Evolutionary conservation across 2,113 vertebrate species (phyloP).

Genomic region (Oreochromis tanganicae): DNA sequence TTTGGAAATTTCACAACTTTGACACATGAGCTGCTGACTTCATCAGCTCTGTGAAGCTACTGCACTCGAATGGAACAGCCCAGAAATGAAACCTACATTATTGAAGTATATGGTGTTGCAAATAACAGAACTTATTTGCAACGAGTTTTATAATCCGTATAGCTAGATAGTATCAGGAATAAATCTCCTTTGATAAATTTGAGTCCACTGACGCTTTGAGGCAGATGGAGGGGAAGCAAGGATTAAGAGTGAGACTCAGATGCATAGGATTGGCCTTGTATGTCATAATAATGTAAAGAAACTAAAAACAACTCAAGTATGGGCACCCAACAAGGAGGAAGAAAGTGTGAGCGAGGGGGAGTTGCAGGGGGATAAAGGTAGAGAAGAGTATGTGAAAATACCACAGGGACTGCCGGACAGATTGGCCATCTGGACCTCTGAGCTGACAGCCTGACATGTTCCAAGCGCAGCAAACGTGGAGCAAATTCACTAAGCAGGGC

Average conservation of each 20-base stretch:
- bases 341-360: neutral
- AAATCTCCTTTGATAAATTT: neutral
- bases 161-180: neutral
- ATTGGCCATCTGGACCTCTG: slow-evolving; percentile 64
- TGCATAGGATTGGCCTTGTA: neutral
- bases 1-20: neutral
- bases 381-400: neutral
- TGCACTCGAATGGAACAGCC: neutral
- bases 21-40: neutral
- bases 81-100: neutral
- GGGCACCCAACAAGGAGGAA: neutral
- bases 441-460: slow-evolving; percentile 59
- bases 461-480: slow-evolving; percentile 13
- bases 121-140: neutral
- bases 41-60: neutral
- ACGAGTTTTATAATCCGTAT: neutral
- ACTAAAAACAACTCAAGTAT: neutral
- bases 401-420: slow-evolving; percentile 2
- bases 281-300: neutral
- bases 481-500: slow-evolving; percentile 18
- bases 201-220: neutral
- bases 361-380: neutral
- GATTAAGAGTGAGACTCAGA: neutral
- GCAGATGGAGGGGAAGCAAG: neutral
- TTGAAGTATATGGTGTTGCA: neutral